phyloP scores from a whole-genome alignment of 2,113 vertebrate species.

The Thamnophis sirtalis region DNA sequence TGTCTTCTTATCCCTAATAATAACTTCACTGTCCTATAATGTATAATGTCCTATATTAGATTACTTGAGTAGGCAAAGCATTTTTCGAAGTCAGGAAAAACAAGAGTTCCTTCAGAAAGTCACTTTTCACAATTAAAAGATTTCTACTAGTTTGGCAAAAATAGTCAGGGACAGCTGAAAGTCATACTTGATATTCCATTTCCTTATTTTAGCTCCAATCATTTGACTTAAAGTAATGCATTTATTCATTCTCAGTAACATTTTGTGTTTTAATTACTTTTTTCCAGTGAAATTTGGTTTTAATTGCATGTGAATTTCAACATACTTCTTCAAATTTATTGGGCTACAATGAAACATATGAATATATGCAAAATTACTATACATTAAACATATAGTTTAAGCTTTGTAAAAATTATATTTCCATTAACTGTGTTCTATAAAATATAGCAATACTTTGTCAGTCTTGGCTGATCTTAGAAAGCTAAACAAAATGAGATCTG shows the following conservation, averaged over 20 bases:
- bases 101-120: background rate
- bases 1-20: conserved; percentile 94
- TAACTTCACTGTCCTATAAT: conserved; percentile 94
- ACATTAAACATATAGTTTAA: background rate
- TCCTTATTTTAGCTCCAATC: background rate
- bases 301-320: background rate
- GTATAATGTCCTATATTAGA: background rate
- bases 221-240: background rate
- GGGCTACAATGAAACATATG: background rate
- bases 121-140: background rate
- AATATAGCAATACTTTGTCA: background rate
- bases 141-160: background rate
- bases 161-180: background rate
- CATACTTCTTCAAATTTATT: background rate
- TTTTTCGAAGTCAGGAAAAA: conserved; percentile 11
- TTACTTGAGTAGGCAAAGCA: conserved; percentile 4
- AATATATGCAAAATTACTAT: background rate
- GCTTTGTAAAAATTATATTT: background rate
- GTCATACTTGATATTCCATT: background rate
- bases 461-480: background rate
- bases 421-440: background rate
- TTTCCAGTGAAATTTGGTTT: background rate
- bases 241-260: background rate
- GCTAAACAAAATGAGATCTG: background rate
- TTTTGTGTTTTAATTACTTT: background rate